A percentile compares a stretch with the other conserved stretches of the same genome.
Evolutionary conservation across 2,888 invertebrate species (phyloP).

Genomic region (Callimorpha dominula): DNA sequence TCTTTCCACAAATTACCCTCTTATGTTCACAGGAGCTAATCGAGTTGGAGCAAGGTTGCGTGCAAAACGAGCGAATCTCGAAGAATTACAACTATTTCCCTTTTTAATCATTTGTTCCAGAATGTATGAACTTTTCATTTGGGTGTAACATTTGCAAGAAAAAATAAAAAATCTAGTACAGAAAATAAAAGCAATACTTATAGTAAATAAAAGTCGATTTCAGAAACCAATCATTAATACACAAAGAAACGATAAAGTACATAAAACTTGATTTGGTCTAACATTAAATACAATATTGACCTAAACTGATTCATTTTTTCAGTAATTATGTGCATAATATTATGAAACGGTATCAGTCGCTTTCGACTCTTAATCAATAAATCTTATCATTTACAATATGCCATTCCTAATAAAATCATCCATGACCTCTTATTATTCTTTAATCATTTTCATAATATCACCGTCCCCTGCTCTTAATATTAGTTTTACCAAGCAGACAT

Average conservation of each 20-base stretch:
- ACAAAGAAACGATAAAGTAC: neutral
- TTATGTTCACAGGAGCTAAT: slow-evolving; percentile 71
- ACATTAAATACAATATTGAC: slow-evolving; percentile 1
- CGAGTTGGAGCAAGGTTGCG: slow-evolving; percentile 1
- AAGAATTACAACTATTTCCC: slow-evolving; percentile 16
- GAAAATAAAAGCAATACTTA: neutral
- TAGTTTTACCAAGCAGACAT: slow-evolving; percentile 25
- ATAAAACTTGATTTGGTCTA: slow-evolving; percentile 6
- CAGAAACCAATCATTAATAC: neutral
- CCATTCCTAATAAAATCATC: slow-evolving; percentile 18
- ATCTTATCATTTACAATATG: slow-evolving; percentile 2
- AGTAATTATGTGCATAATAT: slow-evolving; percentile 39
- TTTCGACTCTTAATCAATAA: slow-evolving; percentile 18
- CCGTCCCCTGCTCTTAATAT: slow-evolving; percentile 48
- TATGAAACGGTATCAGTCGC: slow-evolving; percentile 25
- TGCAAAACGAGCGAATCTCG: slow-evolving; percentile 17
- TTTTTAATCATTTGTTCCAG: slow-evolving; percentile 18
- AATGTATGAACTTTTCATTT: slow-evolving; percentile 2
- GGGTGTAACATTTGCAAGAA: neutral
- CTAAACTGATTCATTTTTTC: slow-evolving; percentile 18
- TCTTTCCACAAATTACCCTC: slow-evolving; percentile 44
- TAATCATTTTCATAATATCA: neutral
- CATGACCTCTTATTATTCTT: slow-evolving; percentile 4
- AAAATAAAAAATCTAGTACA: neutral
- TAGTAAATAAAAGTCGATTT: neutral